Evolutionary conservation across 2,888 invertebrate species (phyloP), one percentile per base, ranked within the genome.

Genomic region (Junonia oenone): DNA sequence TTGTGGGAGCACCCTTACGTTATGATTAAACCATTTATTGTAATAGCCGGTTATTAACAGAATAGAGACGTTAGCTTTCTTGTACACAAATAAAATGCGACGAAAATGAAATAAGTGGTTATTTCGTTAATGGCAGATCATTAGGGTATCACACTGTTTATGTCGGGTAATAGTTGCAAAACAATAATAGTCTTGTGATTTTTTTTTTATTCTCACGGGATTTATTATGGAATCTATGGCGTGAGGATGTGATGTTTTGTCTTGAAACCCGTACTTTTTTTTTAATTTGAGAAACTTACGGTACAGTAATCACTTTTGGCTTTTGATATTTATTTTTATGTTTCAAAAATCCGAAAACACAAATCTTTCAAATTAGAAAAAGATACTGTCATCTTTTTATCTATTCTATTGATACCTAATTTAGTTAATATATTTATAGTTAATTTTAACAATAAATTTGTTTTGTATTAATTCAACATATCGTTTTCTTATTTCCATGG

Each of bases 21-120:
- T 43, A 48, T 50, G 45, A 50, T 50, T 43, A 43, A 43, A 38
- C 27, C 38, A 33, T 51, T 51, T 50, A 50, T 29, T 55, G 45
- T 45, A 35, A 45, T 55, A 49, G 27, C 35, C 5, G 9, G 11
- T 27, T 55, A 35, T 49, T 55, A 45, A 31, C 8, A 11, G 26
- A 43, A 26, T 43, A 43, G 19, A 43, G 43, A 43, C 43, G 13
- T 43, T 43, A 26, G 26, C 43, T 26, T 43, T 43, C 43, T 43
- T 43, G 43, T 26, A 26, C 26, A 26, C n/a, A 43, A 43, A 43
- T 22, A 26, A 26, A 43, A 43, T 43, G 13, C 43, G 43, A 43
- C 43, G 43, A 43, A 43, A 43, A 13, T 13, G 13, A 43, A 43
- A 43, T 22, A 6, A n/a, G 6, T 13, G 6, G 43, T n/a, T 14